phyloP scores from a whole-genome alignment of 2,797 vertebrate species.

The Periparus ater region DNA sequence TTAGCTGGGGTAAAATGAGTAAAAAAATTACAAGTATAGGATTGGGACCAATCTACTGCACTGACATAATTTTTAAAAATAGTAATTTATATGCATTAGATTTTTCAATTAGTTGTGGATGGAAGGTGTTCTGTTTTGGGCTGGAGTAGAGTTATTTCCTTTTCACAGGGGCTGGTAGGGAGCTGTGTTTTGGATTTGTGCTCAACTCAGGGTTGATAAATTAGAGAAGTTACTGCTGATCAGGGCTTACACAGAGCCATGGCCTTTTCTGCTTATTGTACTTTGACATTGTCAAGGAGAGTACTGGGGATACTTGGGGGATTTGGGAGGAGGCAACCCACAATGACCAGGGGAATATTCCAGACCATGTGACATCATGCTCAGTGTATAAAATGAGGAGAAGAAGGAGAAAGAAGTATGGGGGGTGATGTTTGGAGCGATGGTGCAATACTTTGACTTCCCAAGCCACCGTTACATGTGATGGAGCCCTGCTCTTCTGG shows the following conservation, averaged over 20 bases:
- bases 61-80: background rate
- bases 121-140: background rate
- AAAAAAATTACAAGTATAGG: background rate
- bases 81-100: background rate
- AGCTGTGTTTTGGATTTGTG: background rate
- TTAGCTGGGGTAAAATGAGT: background rate
- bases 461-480: background rate
- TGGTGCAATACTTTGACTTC: background rate
- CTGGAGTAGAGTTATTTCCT: background rate
- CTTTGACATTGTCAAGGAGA: background rate
- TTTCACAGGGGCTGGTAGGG: background rate
- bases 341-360: background rate
- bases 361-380: background rate
- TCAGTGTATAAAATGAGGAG: background rate
- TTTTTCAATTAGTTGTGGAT: background rate
- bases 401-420: background rate
- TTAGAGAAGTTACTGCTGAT: background rate
- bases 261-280: background rate
- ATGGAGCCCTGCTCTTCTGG: background rate
- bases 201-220: background rate
- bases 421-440: too few species aligned
- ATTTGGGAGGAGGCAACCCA: background rate
- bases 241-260: background rate
- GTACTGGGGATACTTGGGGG: background rate
- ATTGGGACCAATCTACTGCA: background rate